Base-by-base conservation (phyloP, 2,113 vertebrate species). In the Acanthochromis polyacanthus region DNA sequence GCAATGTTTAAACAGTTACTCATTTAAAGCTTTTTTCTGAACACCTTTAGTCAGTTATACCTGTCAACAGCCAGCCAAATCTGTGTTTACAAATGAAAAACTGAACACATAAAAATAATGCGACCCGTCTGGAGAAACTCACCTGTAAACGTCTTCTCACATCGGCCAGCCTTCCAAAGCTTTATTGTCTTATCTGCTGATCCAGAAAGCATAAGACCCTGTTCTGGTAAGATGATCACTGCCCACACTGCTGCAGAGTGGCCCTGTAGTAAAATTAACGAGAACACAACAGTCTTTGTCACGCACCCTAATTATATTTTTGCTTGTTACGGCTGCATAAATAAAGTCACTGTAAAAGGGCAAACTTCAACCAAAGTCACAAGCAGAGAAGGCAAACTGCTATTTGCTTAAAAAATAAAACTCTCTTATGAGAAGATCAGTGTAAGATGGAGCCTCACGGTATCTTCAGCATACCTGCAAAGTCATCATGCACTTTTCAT, bases 401-500 rank as follows among this genome's bases (percentile, higher is more conserved):
- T 5, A 30, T 30, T 30, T 30, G 6, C 6, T 30, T 30, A 25
- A 25, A 25, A 25, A 25, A 25, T 3, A 25, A 25, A 25, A 25
- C 25, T 25, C 30, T 30, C 30, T 30, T 30, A 30, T 30, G 30
- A 30, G 30, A 30, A 30, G 36, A 64, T 1, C 46, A 20, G n/a
- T 20, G 14, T 25, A 52, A 10, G 20, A 10, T 40, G 22, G 16
- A 43, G 17, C 15, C 56, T 22, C 3, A 25, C 16, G 30, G 23
- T 62, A 0, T 1, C 5, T 28, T 32, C 7, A 11, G 40, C 60
- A 10, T 95, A 99, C 98, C 98, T 99, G 95, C 87, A 99, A 90
- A 4, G 97, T 99, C 97, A 99, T 99, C 98, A 99, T 97, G 90
- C 98, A 99, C 84, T 97, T 98, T 81, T 99, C 97, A 90, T 95